Percentiles rank a stretch among this genome's conserved stretches.
Conservation (phyloP, 2,113 vertebrate genomes). For the Neofelis nebulosa region DNA sequence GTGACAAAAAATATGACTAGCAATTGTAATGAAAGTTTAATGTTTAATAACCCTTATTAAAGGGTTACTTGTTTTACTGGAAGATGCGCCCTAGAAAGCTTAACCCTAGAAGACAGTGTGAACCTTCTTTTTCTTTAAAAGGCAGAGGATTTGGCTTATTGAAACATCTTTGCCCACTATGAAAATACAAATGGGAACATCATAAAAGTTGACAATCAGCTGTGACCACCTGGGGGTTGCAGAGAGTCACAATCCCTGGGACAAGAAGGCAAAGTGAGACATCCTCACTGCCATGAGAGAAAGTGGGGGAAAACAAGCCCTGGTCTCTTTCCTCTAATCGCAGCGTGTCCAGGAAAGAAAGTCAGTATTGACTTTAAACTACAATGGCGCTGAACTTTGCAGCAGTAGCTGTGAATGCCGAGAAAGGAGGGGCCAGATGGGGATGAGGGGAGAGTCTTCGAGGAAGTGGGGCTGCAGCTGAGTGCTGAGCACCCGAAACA, state of each 20-base stretch:
- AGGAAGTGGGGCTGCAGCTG: background rate
- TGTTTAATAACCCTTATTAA: background rate
- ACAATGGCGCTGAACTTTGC: background rate
- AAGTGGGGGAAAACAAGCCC: background rate
- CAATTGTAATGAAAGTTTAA: background rate
- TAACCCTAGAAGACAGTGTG: background rate
- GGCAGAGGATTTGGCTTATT: background rate
- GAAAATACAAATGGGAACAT: background rate
- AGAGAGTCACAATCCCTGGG: background rate
- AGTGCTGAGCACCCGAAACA: background rate
- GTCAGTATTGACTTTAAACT: background rate
- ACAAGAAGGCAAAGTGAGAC: background rate
- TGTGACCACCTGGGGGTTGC: background rate
- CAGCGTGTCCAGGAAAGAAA: background rate
- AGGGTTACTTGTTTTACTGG: no score
- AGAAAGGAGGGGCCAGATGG: background rate
- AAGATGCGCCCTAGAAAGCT: background rate
- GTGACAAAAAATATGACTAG: background rate
- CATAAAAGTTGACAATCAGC: background rate
- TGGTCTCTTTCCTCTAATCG: background rate
- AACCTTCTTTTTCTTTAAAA: background rate
- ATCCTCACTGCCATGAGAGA: background rate
- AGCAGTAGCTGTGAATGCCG: background rate
- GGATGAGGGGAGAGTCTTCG: background rate
- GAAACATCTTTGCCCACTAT: background rate